Percentiles rank a stretch among this genome's conserved stretches.
phyloP scores from a whole-genome alignment of 2,888 invertebrate genomes.

The Ganaspis brasiliensis region DNA sequence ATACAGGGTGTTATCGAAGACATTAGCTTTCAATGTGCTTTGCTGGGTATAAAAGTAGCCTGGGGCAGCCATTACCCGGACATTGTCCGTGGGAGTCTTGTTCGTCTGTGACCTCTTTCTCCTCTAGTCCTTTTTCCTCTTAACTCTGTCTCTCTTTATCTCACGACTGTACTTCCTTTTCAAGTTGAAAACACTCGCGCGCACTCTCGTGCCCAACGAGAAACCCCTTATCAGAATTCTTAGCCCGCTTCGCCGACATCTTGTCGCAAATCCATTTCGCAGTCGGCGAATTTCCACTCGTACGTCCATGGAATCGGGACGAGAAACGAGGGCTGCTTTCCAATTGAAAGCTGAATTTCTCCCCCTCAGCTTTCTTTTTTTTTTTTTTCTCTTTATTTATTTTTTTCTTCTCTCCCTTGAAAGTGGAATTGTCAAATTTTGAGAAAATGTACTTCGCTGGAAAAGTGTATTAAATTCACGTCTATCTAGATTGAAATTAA shows the following conservation, averaged over 20 bases:
- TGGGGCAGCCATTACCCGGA: slow-evolving; percentile 78
- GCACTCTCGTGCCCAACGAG: slow-evolving; percentile 45
- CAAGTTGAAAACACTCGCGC: slow-evolving; percentile 41
- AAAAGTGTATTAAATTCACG: not conserved
- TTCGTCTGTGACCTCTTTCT: slow-evolving; percentile 49
- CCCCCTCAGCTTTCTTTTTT: not conserved
- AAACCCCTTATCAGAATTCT: slow-evolving; percentile 76
- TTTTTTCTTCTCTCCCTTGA: slow-evolving; percentile 45
- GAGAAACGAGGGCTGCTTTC: slow-evolving; percentile 63
- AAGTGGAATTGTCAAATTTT: slow-evolving; percentile 56
- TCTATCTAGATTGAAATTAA: not conserved
- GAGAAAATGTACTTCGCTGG: not conserved
- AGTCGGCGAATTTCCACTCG: slow-evolving; percentile 73
- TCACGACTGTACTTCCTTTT: slow-evolving; percentile 41
- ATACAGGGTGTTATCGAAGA: slow-evolving; percentile 73
- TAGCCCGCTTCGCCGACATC: slow-evolving; percentile 73
- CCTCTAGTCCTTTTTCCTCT: slow-evolving; percentile 36
- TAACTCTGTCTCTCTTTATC: slow-evolving; percentile 46
- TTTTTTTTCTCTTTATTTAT: slow-evolving; percentile 11
- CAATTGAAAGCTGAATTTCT: slow-evolving; percentile 12
- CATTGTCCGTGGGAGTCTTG: slow-evolving; percentile 75
- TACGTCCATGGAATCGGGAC: slow-evolving; percentile 71
- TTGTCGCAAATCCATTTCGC: slow-evolving; percentile 79
- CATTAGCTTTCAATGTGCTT: slow-evolving; percentile 77
- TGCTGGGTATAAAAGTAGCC: slow-evolving; percentile 77